These are phyloP conservation scores for Rhinichthys osculus DNA, from an alignment of 2,797 vertebrate genomes.

Conservation along the genomic window DNA sequence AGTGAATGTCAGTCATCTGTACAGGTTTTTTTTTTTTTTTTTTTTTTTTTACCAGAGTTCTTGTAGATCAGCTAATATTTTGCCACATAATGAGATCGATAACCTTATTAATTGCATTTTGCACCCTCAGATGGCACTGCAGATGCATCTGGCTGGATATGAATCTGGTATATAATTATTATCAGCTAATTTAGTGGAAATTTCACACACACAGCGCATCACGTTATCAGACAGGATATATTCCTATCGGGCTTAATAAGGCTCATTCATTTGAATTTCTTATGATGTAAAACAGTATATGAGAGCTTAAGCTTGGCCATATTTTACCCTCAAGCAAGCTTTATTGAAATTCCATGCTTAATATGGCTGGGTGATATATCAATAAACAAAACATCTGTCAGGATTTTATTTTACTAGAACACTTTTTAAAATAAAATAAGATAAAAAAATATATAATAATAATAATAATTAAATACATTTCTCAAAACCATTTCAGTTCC, in stretches of 20 bases:
- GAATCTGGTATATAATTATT: conserved; percentile 49
- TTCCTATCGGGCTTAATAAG: conserved; percentile 40
- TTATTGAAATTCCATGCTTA: not conserved
- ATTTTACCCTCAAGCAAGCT: not conserved
- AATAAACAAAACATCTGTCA: not conserved
- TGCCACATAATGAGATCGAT: conserved; percentile 49
- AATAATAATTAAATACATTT: too few relatives aligned
- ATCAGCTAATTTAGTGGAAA: conserved; percentile 53
- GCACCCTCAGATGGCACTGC: conserved; percentile 36
- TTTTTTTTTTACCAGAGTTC: conserved; percentile 5
- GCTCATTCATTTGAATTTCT: conserved; percentile 20
- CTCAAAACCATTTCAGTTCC: too few relatives aligned
- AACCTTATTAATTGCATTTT: conserved; percentile 52
- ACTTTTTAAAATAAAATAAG: too few relatives aligned
- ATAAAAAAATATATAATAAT: too few relatives aligned
- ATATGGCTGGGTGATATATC: not conserved
- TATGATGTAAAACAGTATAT: conserved; percentile 32
- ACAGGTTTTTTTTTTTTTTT: not conserved
- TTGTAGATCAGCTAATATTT: conserved; percentile 35
- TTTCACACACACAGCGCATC: conserved; percentile 31
- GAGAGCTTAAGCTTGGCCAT: conserved; percentile 10
- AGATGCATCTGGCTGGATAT: conserved; percentile 48
- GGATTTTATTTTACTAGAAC: not conserved
- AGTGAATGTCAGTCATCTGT: not conserved
- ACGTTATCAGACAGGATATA: conserved; percentile 48